Evolutionary conservation across 2,797 vertebrate species (phyloP), one percentile per base, ranked within the genome.

Genomic region (Apogon hyalosoma): DNA sequence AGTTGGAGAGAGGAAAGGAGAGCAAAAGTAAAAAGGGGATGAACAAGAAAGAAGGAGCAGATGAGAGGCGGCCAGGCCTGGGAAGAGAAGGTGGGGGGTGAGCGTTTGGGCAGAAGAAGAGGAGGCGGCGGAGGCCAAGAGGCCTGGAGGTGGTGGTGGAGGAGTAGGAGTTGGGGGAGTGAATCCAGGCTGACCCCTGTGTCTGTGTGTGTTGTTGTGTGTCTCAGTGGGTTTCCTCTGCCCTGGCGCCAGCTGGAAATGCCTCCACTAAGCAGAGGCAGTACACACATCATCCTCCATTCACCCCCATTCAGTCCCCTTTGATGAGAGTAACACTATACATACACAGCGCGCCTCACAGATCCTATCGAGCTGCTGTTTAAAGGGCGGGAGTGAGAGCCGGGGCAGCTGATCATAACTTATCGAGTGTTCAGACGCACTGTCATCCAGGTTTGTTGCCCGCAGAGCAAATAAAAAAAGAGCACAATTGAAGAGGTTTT

Each of bases 181-280:
- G 87, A 80, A 85, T 86, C 83, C 83, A 77, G 77, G 83, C 90
- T 91, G 91, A 92, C 90, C 92, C 82, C 90, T 82, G 77, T 89
- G 87, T 91, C 86, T 92, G 77, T 91, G 86, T 92, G 91, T 91
- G 91, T 93, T 90, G 90, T 90, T 92, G 89, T 92, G 90, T 87
- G 84, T 89, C 91, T 91, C 91, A 93, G 92, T 93, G 90, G 91
- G 91, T 91, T 92, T 91, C 91, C 87, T 87, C 76, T 85, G 85
- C 83, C 69, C 91, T 94, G 94, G 93, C 94, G 93, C 94, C 93
- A 93, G 90, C 87, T 91, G 90, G 92, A 92, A 93, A 93, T 93
- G 91, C 88, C 88, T 92, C 85, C 87, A 75, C 90, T 82, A 86
- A 90, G 89, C 90, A 88, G 80, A 90, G 85, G 83, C 86, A 90